phyloP scores from a whole-genome alignment of 2,888 invertebrate species.

The Ophraella communa region DNA sequence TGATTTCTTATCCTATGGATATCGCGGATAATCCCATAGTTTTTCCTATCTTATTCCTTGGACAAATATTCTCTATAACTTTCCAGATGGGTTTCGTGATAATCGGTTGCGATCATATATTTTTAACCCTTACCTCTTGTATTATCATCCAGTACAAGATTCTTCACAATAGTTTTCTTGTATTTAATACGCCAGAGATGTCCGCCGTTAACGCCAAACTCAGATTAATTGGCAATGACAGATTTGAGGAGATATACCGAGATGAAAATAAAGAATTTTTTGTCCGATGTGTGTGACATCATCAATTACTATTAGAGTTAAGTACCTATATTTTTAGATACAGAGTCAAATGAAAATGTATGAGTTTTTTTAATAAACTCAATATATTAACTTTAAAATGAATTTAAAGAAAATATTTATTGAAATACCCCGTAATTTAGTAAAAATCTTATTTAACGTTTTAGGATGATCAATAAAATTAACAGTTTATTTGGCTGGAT shows the following conservation, averaged over 20 bases:
- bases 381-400: too few species aligned
- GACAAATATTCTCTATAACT: not conserved
- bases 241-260: not conserved
- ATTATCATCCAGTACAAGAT: constrained; percentile 12
- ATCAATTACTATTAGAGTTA: constrained; percentile 9
- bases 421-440: too few species aligned
- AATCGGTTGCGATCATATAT: constrained; percentile 5
- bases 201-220: not conserved
- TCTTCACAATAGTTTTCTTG: constrained; percentile 2
- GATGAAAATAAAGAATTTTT: constrained; percentile 9
- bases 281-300: constrained; percentile 6
- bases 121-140: not conserved
- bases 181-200: constrained; percentile 6
- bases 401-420: too few species aligned
- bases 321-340: not conserved
- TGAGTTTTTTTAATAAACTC: too few species aligned
- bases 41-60: not conserved
- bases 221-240: not conserved
- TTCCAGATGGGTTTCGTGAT: not conserved
- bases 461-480: not conserved
- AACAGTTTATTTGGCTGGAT: constrained; percentile 2
- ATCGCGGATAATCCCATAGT: not conserved
- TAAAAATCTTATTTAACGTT: not conserved
- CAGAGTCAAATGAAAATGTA: too few species aligned
- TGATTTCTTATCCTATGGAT: not conserved